phyloP scores from a whole-genome alignment of 2,888 invertebrate genomes.

The Synergus laeviventris region DNA sequence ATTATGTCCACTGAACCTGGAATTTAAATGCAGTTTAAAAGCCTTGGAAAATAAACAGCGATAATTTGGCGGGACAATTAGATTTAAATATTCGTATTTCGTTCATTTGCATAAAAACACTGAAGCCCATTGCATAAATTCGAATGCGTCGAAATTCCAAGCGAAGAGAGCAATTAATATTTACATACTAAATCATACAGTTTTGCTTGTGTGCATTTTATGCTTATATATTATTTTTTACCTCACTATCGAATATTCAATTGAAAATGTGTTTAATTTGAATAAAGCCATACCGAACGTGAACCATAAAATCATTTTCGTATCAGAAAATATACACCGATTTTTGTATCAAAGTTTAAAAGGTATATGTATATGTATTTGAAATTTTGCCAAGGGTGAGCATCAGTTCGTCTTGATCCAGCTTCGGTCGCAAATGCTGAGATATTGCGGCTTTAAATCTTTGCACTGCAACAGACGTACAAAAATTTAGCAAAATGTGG shows the following conservation, averaged over 20 bases:
- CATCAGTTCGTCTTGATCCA: conserved; percentile 5
- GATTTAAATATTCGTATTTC: conserved; percentile 7
- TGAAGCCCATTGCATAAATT: not conserved
- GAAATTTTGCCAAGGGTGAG: conserved; percentile 14
- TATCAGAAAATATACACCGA: too few species aligned
- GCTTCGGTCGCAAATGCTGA: conserved; percentile 26
- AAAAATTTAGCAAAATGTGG: conserved; percentile 16
- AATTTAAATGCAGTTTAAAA: not conserved
- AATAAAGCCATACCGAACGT: too few species aligned
- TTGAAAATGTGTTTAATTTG: too few species aligned
- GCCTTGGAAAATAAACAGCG: not conserved
- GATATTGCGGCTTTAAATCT: conserved; percentile 30
- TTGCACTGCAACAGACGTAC: not conserved
- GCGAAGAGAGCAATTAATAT: not conserved
- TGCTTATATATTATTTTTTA: too few species aligned
- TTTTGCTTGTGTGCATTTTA: too few species aligned
- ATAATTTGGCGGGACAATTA: conserved; percentile 14
- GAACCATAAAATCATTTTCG: too few species aligned
- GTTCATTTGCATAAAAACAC: conserved; percentile 1
- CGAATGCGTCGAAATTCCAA: not conserved
- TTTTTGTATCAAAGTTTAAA: not conserved
- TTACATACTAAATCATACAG: conserved; percentile 2
- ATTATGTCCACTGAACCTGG: not conserved
- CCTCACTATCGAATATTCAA: too few species aligned
- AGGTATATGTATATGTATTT: not conserved